A percentile compares a stretch with the other conserved stretches of the same genome.
phyloP scores from a whole-genome alignment of 2,797 vertebrate species.

The Microchirus variegatus region DNA sequence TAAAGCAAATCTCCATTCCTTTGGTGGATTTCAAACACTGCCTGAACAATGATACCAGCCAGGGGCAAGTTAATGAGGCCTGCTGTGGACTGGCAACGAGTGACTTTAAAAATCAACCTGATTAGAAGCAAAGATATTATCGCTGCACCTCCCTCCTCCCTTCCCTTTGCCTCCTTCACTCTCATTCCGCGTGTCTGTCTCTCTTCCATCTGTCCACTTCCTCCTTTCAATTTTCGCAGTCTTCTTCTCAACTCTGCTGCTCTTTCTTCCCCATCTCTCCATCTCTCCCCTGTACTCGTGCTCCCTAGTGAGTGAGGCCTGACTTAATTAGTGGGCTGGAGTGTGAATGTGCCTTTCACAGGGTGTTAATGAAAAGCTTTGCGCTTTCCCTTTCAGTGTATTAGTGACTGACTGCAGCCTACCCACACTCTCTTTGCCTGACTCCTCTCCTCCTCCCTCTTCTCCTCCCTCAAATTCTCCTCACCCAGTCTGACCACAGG shows the following conservation, averaged over 20 bases:
- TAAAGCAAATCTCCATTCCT: conserved; percentile 93
- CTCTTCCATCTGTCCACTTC: conserved; percentile 38
- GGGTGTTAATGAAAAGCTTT: conserved; percentile 95
- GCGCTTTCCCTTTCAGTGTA: conserved; percentile 84
- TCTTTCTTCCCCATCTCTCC: conserved; percentile 43
- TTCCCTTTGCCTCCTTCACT: conserved; percentile 49
- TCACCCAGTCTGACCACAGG: conserved; percentile 76
- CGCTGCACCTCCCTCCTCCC: conserved; percentile 48
- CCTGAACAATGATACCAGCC: conserved; percentile 90
- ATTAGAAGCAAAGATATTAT: conserved; percentile 81
- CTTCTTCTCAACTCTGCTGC: conserved; percentile 38
- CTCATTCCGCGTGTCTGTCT: conserved; percentile 22
- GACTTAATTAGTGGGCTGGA: conserved; percentile 92
- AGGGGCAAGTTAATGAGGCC: conserved; percentile 91
- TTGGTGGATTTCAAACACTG: conserved; percentile 91
- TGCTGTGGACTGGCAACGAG: conserved; percentile 82
- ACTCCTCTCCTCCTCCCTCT: conserved; percentile 60
- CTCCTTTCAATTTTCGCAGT: conserved; percentile 46
- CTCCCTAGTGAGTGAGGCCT: conserved; percentile 87
- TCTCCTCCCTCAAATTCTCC: conserved; percentile 61
- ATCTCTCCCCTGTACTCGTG: conserved; percentile 53
- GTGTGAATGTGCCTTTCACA: conserved; percentile 91
- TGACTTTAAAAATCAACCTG: conserved; percentile 89
- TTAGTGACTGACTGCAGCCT: conserved; percentile 78
- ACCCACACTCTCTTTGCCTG: conserved; percentile 58